Base-by-base conservation (phyloP, 2,888 invertebrate species). In the Mythimna pallens region DNA sequence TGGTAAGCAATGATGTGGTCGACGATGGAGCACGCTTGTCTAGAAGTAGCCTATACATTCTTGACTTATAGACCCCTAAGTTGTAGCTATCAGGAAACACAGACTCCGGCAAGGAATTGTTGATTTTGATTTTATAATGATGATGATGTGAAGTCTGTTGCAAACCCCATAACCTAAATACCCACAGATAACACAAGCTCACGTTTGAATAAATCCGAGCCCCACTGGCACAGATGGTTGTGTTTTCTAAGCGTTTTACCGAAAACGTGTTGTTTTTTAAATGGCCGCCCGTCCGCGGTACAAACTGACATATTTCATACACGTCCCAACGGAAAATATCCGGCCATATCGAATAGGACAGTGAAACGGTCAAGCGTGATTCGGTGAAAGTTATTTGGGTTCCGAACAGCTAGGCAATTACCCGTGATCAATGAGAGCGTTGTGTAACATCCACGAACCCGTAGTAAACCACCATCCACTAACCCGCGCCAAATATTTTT, bases 221-320 rank as follows among this genome's bases (percentile, higher is more conserved):
- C n/a, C 1, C 59, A 34, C 25, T n/a, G 52, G n/a, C 34, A 34
- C 22, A 47, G 40, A 17, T 57, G 55, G 70, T 50, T 62, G 43
- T 40, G 61, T 72, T 73, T 58, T 64, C 47, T 22, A 73, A 76
- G 20, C 63, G 72, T 71, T 64, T 64, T 22, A 30, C 47, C 9
- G n/a, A 70, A 77, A 75, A 40, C 22, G 5, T 43, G 47, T 64
- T 65, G n/a, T 54, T 74, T 80, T 76, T 55, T 25, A 34, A 75
- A 62, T 36, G 40, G 65, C 54, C 40, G 54, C 47, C 55, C 47
- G 55, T 40, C n/a, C 47, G 58, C 67, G 62, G 54, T 58, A 54
- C 57, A 61, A 64, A 76, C 68, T 76, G 76, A 81, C 75, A 76
- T 65, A 74, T 80, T 76, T 76, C 76, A 76, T 74, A 54, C 50